Evolutionary conservation across 2,797 vertebrate species (phyloP).

Genomic region (Tenualosa ilisha): DNA sequence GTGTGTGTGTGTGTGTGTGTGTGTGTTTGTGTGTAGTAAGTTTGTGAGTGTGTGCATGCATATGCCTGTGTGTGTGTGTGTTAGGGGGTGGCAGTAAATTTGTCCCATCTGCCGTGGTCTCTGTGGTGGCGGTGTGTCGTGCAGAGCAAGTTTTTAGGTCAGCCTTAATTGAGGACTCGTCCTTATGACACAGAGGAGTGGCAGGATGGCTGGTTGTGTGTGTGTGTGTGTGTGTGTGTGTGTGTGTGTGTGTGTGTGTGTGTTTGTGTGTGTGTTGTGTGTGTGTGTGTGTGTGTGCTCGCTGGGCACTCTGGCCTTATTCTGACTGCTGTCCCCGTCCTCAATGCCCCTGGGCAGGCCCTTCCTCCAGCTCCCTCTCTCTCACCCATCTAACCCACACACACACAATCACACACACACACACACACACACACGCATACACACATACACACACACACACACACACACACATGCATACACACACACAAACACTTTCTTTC

Average conservation of each 20-base stretch:
- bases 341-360: too few relatives aligned
- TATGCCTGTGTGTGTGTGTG: not conserved
- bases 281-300: not conserved
- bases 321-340: not conserved
- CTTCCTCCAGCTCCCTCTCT: too few relatives aligned
- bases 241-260: too few relatives aligned
- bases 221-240: too few relatives aligned
- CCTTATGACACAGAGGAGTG: constrained; percentile 60
- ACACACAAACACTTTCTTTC: not conserved
- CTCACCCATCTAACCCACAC: not conserved
- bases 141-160: constrained; percentile 73
- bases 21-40: not conserved
- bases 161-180: constrained; percentile 66
- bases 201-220: not conserved
- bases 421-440: not conserved
- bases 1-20: not conserved
- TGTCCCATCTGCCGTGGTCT: not conserved
- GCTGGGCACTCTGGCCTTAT: constrained; percentile 37
- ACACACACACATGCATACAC: not conserved
- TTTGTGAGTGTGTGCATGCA: too few relatives aligned
- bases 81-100: not conserved
- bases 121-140: constrained; percentile 55
- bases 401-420: not conserved
- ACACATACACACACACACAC: not conserved
- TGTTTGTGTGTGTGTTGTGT: too few relatives aligned